These are phyloP conservation scores for Notolepis coatsorum DNA, from an alignment of 2,797 vertebrate species.

Conservation along the genomic window DNA sequence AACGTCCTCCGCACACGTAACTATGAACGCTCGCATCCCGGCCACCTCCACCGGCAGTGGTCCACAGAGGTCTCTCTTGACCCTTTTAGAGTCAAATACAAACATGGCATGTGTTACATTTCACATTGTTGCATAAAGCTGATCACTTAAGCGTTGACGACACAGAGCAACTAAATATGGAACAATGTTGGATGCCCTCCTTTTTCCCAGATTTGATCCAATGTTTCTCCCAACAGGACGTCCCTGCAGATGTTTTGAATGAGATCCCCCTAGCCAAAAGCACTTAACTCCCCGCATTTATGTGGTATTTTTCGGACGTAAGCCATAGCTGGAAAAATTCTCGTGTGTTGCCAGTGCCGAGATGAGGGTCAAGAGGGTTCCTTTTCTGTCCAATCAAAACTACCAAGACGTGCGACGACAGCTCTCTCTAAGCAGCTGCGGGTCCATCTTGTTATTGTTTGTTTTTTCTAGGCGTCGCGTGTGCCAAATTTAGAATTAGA, in stretches of 20 bases:
- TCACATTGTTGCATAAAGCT: background rate
- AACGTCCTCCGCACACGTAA: no score
- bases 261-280: slow-evolving; percentile 37
- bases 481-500: slow-evolving; percentile 64
- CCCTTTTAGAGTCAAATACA: no score
- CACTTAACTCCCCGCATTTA: slow-evolving; percentile 59
- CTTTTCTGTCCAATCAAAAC: slow-evolving; percentile 52
- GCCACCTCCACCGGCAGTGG: no score
- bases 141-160: background rate
- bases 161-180: background rate
- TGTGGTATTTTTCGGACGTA: slow-evolving; percentile 59
- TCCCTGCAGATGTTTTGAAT: slow-evolving; percentile 67
- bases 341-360: slow-evolving; percentile 47
- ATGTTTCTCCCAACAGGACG: slow-evolving; percentile 30
- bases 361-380: slow-evolving; percentile 62
- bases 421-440: slow-evolving; percentile 43
- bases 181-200: background rate
- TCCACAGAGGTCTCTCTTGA: no score
- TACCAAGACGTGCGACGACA: slow-evolving; percentile 42
- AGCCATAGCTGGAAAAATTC: slow-evolving; percentile 65
- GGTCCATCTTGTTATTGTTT: slow-evolving; percentile 49
- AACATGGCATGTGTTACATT: no score
- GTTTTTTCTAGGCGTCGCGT: slow-evolving; percentile 49
- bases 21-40: no score
- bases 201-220: slow-evolving; percentile 15